Percentiles rank a stretch among this genome's conserved stretches.
These are phyloP conservation scores for Frankliniella intonsa DNA, from an alignment of 2,888 invertebrate genomes.

Conservation along the genomic window DNA sequence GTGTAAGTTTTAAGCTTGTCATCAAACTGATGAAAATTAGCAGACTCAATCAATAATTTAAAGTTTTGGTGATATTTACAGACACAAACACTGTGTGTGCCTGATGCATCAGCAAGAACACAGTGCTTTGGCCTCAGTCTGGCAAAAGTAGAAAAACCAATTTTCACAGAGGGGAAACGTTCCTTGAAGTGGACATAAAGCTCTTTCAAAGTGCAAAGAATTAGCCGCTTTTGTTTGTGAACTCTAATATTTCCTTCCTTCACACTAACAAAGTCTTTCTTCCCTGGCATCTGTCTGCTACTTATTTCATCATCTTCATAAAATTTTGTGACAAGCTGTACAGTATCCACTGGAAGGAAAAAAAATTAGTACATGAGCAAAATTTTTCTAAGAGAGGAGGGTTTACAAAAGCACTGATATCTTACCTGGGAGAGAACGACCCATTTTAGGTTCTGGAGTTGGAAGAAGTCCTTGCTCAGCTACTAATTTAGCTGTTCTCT, in stretches of 20 bases:
- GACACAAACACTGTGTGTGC: slow-evolving; percentile 31
- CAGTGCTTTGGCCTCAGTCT: slow-evolving; percentile 33
- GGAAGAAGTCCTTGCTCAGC: slow-evolving; percentile 30
- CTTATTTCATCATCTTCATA: slow-evolving; percentile 34
- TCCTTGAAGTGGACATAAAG: slow-evolving; percentile 27
- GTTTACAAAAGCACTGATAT: too few relatives aligned
- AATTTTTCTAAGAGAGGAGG: too few relatives aligned
- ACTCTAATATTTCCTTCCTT: slow-evolving; percentile 30
- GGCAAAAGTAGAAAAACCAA: slow-evolving; percentile 31
- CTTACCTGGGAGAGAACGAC: slow-evolving; percentile 31
- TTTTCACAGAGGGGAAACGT: too few relatives aligned
- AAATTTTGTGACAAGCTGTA: slow-evolving; percentile 31
- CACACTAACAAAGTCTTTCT: slow-evolving; percentile 35
- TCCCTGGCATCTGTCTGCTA: slow-evolving; percentile 34
- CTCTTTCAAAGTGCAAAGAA: slow-evolving; percentile 31
- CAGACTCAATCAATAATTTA: slow-evolving; percentile 32
- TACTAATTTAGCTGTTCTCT: slow-evolving; percentile 32
- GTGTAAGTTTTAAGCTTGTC: too few relatives aligned
- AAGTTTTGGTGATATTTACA: slow-evolving; percentile 30
- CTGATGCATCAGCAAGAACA: too few relatives aligned
- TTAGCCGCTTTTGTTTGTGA: slow-evolving; percentile 30
- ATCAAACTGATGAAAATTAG: neutral
- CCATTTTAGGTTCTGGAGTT: slow-evolving; percentile 33
- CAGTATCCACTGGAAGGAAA: too few relatives aligned
- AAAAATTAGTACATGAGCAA: too few relatives aligned